Evolutionary conservation across 2,797 vertebrate genomes (phyloP).

Genomic region (Parauchenoglanis ngamensis): DNA sequence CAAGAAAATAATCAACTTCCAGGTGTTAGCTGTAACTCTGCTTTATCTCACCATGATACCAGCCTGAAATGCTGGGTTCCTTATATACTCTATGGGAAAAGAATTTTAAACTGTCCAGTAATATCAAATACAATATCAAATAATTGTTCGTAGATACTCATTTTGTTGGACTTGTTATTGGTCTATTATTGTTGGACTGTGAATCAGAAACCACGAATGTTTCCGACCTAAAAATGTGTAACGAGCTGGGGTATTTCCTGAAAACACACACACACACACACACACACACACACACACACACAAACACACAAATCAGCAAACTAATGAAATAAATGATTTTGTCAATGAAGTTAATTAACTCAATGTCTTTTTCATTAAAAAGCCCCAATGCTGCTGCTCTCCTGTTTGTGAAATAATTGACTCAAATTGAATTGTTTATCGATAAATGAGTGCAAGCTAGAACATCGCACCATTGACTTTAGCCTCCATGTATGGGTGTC

Average conservation of each 20-base stretch:
- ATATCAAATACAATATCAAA: neutral
- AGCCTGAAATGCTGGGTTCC: neutral
- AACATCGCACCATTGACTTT: neutral
- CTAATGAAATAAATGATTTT: constrained; percentile 12
- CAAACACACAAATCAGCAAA: neutral
- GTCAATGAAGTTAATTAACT: constrained; percentile 14
- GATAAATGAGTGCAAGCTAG: neutral
- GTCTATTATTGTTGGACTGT: too few relatives aligned
- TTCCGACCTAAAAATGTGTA: neutral
- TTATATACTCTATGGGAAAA: neutral
- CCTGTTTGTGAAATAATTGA: neutral
- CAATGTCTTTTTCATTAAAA: constrained; percentile 9
- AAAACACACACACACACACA: neutral
- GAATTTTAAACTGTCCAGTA: neutral
- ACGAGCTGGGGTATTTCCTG: neutral
- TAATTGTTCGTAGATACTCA: neutral
- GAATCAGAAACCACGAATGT: neutral
- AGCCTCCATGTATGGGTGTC: neutral
- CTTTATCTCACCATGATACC: neutral
- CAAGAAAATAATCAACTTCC: neutral
- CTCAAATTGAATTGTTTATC: neutral
- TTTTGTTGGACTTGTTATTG: neutral
- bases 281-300: too few relatives aligned
- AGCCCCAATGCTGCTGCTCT: neutral
- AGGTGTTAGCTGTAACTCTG: neutral